Evolutionary conservation across 2,113 vertebrate species (phyloP).

Genomic region (Petromus typicus): DNA sequence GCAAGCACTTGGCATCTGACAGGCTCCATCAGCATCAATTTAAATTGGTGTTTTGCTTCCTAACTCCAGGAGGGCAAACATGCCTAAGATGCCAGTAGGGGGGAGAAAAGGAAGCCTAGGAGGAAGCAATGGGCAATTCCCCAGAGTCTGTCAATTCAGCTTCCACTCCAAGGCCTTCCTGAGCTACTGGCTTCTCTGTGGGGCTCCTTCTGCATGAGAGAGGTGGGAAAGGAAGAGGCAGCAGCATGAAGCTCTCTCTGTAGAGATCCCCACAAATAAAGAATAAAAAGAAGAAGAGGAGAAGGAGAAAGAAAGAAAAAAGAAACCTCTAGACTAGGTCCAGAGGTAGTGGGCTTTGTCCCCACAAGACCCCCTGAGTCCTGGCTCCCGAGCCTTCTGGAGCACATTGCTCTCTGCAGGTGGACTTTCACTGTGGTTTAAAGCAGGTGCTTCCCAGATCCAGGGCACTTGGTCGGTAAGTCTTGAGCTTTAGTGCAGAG

Average conservation of each 20-base stretch:
- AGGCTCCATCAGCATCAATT: slow-evolving; percentile 68
- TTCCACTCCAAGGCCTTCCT: background rate
- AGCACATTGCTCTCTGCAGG: background rate
- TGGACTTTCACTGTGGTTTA: background rate
- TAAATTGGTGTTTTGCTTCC: slow-evolving; percentile 81
- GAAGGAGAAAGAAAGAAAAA: background rate
- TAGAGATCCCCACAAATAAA: background rate
- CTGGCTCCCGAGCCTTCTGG: too few relatives aligned
- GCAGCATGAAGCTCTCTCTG: background rate
- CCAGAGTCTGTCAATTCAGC: slow-evolving; percentile 61
- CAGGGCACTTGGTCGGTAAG: background rate
- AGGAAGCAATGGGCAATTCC: slow-evolving; percentile 44
- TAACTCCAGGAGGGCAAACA: slow-evolving; percentile 78
- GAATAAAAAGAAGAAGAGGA: background rate
- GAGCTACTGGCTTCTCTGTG: slow-evolving; percentile 30
- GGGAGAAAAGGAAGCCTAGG: slow-evolving; percentile 22
- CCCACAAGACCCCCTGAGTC: background rate
- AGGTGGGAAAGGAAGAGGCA: background rate
- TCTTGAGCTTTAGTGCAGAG: background rate
- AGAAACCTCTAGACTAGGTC: background rate
- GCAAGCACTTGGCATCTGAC: slow-evolving; percentile 76
- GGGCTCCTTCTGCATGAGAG: background rate
- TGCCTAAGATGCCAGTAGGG: slow-evolving; percentile 67
- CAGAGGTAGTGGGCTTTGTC: background rate
- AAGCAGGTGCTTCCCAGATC: background rate